Evolutionary conservation across 1,140 invertebrate genomes (phyloP).

Genomic region (Drosophila willistoni): DNA sequence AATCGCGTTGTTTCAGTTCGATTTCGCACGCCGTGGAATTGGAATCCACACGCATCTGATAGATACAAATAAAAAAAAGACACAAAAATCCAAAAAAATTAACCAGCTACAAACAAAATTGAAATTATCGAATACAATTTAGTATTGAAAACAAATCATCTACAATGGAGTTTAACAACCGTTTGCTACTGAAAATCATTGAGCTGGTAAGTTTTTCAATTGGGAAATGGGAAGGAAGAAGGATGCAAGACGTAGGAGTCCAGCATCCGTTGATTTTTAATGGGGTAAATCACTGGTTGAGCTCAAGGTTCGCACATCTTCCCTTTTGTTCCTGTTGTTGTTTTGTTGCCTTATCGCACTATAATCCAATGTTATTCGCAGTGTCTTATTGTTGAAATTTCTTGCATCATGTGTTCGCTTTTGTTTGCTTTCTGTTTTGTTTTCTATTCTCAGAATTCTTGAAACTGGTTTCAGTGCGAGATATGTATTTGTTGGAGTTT

Average conservation of each 20-base stretch:
- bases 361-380: background rate
- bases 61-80: background rate
- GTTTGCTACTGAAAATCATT: constrained; percentile 76
- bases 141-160: constrained; percentile 19
- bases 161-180: constrained; percentile 80
- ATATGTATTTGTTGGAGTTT: constrained; percentile 5
- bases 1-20: constrained; percentile 45
- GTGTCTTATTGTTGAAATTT: background rate
- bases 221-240: background rate
- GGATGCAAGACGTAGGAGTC: background rate
- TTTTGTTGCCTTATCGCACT: background rate
- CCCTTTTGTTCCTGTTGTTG: background rate
- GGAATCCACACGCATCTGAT: constrained; percentile 51
- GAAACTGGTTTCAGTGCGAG: constrained; percentile 3
- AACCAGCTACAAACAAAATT: constrained; percentile 4
- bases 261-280: background rate
- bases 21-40: constrained; percentile 50
- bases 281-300: background rate
- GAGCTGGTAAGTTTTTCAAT: constrained; percentile 70
- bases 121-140: constrained; percentile 28
- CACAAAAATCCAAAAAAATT: background rate
- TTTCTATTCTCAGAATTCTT: background rate
- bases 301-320: background rate
- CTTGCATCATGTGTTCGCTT: background rate
- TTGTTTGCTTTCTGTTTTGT: background rate